phyloP scores from a whole-genome alignment of 1,140 invertebrate species.

The Lasaia peninsularis region DNA sequence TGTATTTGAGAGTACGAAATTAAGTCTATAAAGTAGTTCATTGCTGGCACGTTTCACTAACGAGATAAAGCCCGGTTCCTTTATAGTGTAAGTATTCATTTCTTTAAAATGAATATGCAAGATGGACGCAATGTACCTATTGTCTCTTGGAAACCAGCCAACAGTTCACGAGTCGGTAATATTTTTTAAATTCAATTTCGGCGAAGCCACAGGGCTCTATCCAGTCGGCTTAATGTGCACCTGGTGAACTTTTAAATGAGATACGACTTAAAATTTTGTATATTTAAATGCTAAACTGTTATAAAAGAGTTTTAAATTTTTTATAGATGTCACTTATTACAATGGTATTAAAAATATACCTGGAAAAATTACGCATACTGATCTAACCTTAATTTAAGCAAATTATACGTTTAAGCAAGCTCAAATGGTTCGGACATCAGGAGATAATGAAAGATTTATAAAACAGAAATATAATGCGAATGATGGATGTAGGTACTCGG shows the following conservation, averaged over 20 bases:
- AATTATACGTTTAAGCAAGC: no score
- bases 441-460: no score
- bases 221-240: conserved; percentile 67
- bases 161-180: conserved; percentile 66
- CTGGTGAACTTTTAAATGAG: conserved; percentile 68
- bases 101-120: conserved; percentile 68
- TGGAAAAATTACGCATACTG: no score
- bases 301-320: neutral
- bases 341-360: no score
- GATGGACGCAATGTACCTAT: conserved; percentile 51
- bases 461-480: no score
- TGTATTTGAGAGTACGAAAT: neutral
- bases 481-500: no score
- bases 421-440: no score
- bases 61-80: conserved; percentile 28
- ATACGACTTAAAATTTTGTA: conserved; percentile 20
- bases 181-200: conserved; percentile 76
- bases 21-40: conserved; percentile 9
- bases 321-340: neutral
- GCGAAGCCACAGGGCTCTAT: conserved; percentile 63
- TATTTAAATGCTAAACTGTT: neutral
- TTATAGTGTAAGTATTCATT: conserved; percentile 55
- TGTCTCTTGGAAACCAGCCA: conserved; percentile 70
- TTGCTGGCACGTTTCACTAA: conserved; percentile 14
- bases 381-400: no score